Evolutionary conservation across 1,140 invertebrate species (phyloP), one percentile per base, ranked within the genome.

Genomic region (Triops cancriformis): DNA sequence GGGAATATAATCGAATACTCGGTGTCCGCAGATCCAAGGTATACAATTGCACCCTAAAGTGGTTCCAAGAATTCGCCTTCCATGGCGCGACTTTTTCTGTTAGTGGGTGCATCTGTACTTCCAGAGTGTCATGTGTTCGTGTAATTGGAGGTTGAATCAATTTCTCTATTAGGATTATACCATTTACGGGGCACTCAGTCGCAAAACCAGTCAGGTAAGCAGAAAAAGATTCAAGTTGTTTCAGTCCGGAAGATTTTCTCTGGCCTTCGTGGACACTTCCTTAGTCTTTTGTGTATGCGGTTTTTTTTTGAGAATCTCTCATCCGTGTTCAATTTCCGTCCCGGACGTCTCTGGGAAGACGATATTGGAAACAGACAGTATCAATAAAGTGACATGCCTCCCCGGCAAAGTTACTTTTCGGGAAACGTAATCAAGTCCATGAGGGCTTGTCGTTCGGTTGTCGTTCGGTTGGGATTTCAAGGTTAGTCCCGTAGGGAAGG

Each of bases 401-500:
- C 10, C 51, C 51, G 51, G 51, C 51, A 18, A 64, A 64, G 51
- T 64, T 37, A 64, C 51, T 64, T 64, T 64, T 64, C 51, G 51
- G 18, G 43, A 64, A 64, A 64, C 51, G 51, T 64, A 14, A 64
- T 64, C 51, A 64, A 64, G 51, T 64, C 18, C 51, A 64, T 64
- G 51, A 64, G 51, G 51, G n/a, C 23, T 64, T 45, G 43, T 18
- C 51, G 51, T 45, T 45, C 51, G 51, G 51, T 64, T 23, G 51
- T 23, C 31, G 31, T 37, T 37, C 31, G 2, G 31, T n/a, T 64
- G 51, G 18, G 18, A 64, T 64, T 64, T 64, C 51, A 64, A 64
- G 51, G 51, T 64, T 64, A 64, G 51, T 64, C 51, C 51, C 51
- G 51, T 64, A 64, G 51, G 51, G 51, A 64, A 64, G 51, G 51